These are phyloP conservation scores for Enteromius anoplus DNA, from an alignment of 2,797 vertebrate species.

Conservation along the genomic window DNA sequence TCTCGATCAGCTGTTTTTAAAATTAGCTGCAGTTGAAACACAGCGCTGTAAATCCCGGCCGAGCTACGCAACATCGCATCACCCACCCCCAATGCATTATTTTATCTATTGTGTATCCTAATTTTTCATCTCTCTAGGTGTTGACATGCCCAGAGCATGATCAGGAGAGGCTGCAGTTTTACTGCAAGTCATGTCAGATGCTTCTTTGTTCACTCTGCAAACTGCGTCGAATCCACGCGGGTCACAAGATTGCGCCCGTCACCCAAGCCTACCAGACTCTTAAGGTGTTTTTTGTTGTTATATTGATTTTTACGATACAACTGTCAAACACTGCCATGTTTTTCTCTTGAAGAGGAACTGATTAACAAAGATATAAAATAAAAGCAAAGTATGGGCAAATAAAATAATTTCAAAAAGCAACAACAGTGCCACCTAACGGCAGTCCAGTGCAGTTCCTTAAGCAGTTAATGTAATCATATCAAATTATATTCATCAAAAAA, in stretches of 20 bases:
- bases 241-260: constrained; percentile 92
- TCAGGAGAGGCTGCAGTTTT: constrained; percentile 93
- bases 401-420: neutral
- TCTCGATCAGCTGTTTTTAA: too few species aligned
- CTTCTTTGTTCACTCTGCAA: constrained; percentile 94
- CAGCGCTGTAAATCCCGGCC: too few species aligned
- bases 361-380: neutral
- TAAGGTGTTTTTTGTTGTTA: constrained; percentile 77
- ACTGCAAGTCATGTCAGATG: constrained; percentile 92
- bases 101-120: neutral
- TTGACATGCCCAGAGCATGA: constrained; percentile 93
- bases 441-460: neutral
- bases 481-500: neutral
- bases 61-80: too few species aligned
- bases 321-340: neutral
- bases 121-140: constrained; percentile 74
- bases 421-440: constrained; percentile 3
- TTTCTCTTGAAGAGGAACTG: neutral
- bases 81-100: too few species aligned
- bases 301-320: neutral
- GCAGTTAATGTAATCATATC: neutral
- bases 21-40: too few species aligned
- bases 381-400: neutral
- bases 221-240: constrained; percentile 86
- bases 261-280: constrained; percentile 92